A percentile compares a stretch with the other conserved stretches of the same genome.
Evolutionary conservation across 2,888 invertebrate genomes (phyloP).

Genomic region (Orgyia antiqua): DNA sequence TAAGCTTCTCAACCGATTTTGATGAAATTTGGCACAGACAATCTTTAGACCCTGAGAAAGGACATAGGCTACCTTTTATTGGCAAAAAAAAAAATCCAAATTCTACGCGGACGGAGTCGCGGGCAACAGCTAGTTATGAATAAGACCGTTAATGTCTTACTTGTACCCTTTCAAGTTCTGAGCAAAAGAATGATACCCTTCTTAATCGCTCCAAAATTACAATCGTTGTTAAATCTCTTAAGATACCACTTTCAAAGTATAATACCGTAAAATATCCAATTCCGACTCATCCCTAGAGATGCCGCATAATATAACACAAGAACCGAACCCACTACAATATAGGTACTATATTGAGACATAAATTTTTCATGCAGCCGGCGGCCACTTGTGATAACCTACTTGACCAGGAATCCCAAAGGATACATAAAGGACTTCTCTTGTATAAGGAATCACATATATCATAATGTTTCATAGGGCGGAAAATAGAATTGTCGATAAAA

Average conservation of each 20-base stretch:
- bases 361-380: constrained; percentile 74
- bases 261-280: constrained; percentile 10
- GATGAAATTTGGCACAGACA: no score
- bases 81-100: no score
- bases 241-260: constrained; percentile 4
- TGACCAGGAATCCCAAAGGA: constrained; percentile 71
- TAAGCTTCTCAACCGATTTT: no score
- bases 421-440: constrained; percentile 75
- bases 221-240: background rate
- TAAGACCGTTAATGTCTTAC: no score
- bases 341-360: constrained; percentile 75
- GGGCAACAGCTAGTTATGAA: no score
- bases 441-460: constrained; percentile 78
- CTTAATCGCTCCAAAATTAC: no score
- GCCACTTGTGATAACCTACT: constrained; percentile 74
- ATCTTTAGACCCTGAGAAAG: no score
- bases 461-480: constrained; percentile 51
- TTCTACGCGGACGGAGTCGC: no score
- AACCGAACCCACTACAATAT: constrained; percentile 41
- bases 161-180: no score
- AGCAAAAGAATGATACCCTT: no score
- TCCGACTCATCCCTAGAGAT: constrained; percentile 42
- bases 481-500: no score
- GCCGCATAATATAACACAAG: constrained; percentile 52
- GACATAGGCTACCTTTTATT: no score